Evolutionary conservation across 2,797 vertebrate species (phyloP).

Genomic region (Mormyrus proboscirostris): DNA sequence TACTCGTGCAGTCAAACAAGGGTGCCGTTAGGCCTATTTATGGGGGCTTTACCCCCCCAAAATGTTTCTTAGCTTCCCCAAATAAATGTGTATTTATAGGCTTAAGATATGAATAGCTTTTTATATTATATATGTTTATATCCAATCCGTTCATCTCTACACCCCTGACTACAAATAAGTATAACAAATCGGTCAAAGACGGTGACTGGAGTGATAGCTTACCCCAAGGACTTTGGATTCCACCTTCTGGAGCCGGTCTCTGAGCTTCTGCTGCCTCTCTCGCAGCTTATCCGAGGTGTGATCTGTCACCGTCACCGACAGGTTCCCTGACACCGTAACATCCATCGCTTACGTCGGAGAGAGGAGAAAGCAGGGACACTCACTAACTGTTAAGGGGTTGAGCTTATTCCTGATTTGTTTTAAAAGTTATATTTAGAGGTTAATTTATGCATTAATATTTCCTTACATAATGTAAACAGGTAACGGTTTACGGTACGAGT

Average conservation of each 20-base stretch:
- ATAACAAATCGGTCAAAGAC: background rate
- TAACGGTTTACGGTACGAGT: background rate
- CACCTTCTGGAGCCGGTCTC: constrained; percentile 46
- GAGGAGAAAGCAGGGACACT: background rate
- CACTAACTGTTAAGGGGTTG: background rate
- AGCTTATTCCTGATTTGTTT: background rate
- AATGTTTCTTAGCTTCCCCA: background rate
- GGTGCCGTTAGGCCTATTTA: background rate
- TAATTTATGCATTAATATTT: background rate
- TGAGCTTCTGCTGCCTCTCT: constrained; percentile 43
- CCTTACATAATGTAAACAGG: background rate
- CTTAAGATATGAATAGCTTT: background rate
- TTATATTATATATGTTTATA: background rate
- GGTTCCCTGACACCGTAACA: constrained; percentile 51
- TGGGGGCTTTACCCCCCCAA: background rate
- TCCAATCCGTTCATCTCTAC: background rate
- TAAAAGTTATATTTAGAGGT: background rate
- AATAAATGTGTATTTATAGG: background rate
- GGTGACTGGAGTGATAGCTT: constrained; percentile 26
- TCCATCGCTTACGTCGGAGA: constrained; percentile 46
- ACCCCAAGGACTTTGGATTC: constrained; percentile 62
- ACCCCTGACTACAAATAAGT: background rate
- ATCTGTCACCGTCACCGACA: constrained; percentile 54
- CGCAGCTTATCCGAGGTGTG: constrained; percentile 46
- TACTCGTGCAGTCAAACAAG: background rate